Evolutionary conservation across 2,113 vertebrate species (phyloP), one percentile per base, ranked within the genome.

Genomic region (Petromus typicus): DNA sequence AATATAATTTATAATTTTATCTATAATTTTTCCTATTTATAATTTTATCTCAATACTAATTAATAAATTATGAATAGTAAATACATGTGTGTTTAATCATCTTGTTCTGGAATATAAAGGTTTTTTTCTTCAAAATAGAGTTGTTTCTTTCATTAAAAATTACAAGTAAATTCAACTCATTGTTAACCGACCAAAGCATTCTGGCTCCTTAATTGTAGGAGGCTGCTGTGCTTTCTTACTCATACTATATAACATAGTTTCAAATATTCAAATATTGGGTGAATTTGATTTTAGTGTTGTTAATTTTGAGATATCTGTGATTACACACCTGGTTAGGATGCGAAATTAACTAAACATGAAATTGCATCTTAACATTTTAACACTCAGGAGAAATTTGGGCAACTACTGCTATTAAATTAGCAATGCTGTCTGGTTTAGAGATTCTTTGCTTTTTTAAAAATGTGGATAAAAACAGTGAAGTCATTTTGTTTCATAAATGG

Each of bases 401-500:
- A 34, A 4, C 14, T 2, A 4, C 43, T 69, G 56, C 61, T 66
- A 30, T 45, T 71, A 25, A 32, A 56, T 69, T 40, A 79, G 17
- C 40, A 17, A 20, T 1, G 8, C 10, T 7, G 1, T 40, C 67
- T 22, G 57, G 63, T 40, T 90, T 43, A 79, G 84, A 54, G n/a
- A 76, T 34, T n/a, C 54, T 93, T 79, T 17, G 66, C 23, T 84
- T 54, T 84, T 76, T 92, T 84, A 86, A 80, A 73, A 79, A 84
- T 17, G 51, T 51, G 75, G 17, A 67, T 71, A 89, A 69, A 93
- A 91, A 37, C 83, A 48, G 4, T 40, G 54, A 66, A 56, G 37
- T 43, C 75, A 57, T 81, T 97, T 94, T 94, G 86, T n/a, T 95
- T 91, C 17, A 1, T 91, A 86, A 97, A 91, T 67, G 56, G 76